Evolutionary conservation across 2,888 invertebrate genomes (phyloP), one percentile per base, ranked within the genome.

Genomic region (Encarsia formosa): DNA sequence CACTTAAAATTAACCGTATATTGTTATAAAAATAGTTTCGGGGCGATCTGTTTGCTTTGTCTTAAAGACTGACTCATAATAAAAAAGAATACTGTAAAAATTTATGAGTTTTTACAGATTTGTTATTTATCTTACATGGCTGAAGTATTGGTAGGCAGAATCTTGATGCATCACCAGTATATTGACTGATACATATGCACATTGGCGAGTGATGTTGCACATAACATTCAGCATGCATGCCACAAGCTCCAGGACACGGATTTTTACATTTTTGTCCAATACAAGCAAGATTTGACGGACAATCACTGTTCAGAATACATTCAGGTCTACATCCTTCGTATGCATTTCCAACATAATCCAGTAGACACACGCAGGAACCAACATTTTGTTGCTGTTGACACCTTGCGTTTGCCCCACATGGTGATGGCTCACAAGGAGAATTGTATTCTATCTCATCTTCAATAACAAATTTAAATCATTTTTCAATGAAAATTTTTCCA

Each of bases 321-420:
- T 88, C 88, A 9, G 88, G 89, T 61, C 88, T 78, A 68, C 88
- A 89, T 13, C 83, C 83, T 52, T 85, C 86, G 66, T 86, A 87
- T 16, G 90, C 89, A 63, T 82, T 81, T 16, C 90, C 90, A 23
- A 84, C 75, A 63, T 84, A 88, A 57, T 81, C 80, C 6, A 84
- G 80, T 65, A 84, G 75, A 67, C 91, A 91, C 19, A 87, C 84
- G 67, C 91, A 91, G 8, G 82, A 83, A 5, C 88, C 86, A 63
- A 85, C 84, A 13, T 80, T 80, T 52, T 86, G 85, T 62, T 88
- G 84, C 44, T 86, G 81, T 56, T 86, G 83, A 68, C 90, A 90
- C 62, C 84, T 76, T 49, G 88, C 86, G 65, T 89, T 88, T 24
- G 87, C 78, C 44, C 88, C 88, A 68, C 88, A 89, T 2, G 87